phyloP scores from a whole-genome alignment of 2,888 invertebrate genomes.

The Andrena dorsata region DNA sequence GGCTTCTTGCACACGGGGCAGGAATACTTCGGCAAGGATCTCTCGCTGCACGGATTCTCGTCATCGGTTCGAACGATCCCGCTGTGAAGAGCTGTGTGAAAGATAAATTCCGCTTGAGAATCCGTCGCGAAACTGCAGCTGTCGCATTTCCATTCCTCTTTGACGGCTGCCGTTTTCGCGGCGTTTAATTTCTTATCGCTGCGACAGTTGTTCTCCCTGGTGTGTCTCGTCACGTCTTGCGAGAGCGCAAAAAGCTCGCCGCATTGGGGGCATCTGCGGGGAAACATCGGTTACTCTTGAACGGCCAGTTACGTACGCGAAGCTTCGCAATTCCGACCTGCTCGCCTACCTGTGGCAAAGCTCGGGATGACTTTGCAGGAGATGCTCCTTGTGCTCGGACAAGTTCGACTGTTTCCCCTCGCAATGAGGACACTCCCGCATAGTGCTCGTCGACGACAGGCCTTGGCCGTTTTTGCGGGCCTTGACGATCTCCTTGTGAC shows the following conservation, averaged over 20 bases:
- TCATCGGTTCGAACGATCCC: constrained; percentile 83
- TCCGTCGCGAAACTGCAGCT: constrained; percentile 88
- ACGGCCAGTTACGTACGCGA: not conserved
- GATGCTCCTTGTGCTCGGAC: constrained; percentile 88
- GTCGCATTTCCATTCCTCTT: constrained; percentile 86
- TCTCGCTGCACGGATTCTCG: constrained; percentile 76
- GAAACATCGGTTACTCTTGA: constrained; percentile 14
- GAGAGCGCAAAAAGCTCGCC: constrained; percentile 89
- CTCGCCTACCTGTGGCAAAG: constrained; percentile 87
- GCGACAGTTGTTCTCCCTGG: constrained; percentile 87
- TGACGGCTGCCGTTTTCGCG: constrained; percentile 8
- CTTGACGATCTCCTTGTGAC: constrained; percentile 88
- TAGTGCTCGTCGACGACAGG: constrained; percentile 64
- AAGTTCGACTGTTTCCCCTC: constrained; percentile 86
- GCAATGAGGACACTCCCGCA: constrained; percentile 88
- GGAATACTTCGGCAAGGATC: constrained; percentile 86
- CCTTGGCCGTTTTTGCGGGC: constrained; percentile 76
- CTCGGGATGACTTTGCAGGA: constrained; percentile 87
- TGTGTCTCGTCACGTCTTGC: constrained; percentile 91
- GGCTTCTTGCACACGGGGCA: constrained; percentile 90
- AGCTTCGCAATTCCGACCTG: not conserved
- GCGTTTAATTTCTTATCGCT: constrained; percentile 32
- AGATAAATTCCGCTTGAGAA: constrained; percentile 90
- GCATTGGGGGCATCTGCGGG: constrained; percentile 89
- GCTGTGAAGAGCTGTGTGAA: constrained; percentile 90